phyloP scores from a whole-genome alignment of 2,888 invertebrate genomes.

The Isotomurus palustris region DNA sequence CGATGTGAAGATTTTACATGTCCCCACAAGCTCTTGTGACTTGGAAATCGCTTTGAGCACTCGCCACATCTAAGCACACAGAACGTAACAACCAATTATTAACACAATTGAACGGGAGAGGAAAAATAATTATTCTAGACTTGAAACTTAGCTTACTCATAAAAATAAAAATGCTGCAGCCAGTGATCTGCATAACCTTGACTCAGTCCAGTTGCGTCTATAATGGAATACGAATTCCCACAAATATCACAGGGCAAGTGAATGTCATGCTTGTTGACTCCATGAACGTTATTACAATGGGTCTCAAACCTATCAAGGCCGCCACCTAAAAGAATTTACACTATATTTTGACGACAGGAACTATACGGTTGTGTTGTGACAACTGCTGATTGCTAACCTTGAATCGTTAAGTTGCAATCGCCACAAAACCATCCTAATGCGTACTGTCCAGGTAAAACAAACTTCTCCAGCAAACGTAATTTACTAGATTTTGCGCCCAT shows the following conservation, averaged over 20 bases:
- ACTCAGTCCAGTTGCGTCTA: conserved; percentile 16
- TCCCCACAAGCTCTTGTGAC: conserved; percentile 32
- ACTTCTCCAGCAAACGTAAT: conserved; percentile 25
- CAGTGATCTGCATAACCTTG: conserved; percentile 38
- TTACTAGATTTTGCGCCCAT: conserved; percentile 35
- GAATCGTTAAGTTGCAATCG: conserved; percentile 31
- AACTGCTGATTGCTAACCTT: no score
- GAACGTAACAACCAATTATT: no score
- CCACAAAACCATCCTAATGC: conserved; percentile 36
- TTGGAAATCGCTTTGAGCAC: conserved; percentile 36
- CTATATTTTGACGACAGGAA: no score
- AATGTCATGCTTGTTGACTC: conserved; percentile 25
- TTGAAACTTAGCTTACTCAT: conserved; percentile 25
- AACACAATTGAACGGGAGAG: conserved; percentile 7
- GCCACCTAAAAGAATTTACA: no score
- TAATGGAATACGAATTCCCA: conserved; percentile 20
- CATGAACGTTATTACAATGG: no score
- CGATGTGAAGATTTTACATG: conserved; percentile 34
- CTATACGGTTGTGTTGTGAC: no score
- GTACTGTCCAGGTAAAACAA: conserved; percentile 24
- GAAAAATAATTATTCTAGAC: neutral
- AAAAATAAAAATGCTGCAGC: conserved; percentile 39
- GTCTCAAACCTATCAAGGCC: no score
- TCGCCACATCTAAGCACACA: conserved; percentile 30
- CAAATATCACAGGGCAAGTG: conserved; percentile 39